Evolutionary conservation across 2,888 invertebrate genomes (phyloP).

Genomic region (Meiosimyza decipiens): DNA sequence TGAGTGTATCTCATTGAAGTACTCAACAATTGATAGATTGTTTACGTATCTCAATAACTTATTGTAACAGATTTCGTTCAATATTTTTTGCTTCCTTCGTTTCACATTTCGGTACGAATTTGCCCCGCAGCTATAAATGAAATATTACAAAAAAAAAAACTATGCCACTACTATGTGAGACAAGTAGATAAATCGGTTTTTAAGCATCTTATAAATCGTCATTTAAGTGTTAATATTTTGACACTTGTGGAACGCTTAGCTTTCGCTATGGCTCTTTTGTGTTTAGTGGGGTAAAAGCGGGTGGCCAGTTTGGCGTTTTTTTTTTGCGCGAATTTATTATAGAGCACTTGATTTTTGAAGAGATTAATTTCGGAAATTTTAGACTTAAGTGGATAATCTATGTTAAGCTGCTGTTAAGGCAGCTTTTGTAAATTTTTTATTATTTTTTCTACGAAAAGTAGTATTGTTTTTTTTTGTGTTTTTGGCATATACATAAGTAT

Average conservation of each 20-base stretch:
- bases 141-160: constrained; percentile 4
- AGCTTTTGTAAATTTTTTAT: neutral
- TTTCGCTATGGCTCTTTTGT: neutral
- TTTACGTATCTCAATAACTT: constrained; percentile 20
- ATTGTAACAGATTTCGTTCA: constrained; percentile 14
- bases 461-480: neutral
- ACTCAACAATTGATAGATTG: constrained; percentile 21
- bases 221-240: constrained; percentile 34
- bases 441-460: neutral
- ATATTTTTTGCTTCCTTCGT: neutral
- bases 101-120: neutral
- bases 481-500: neutral
- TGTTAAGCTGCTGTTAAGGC: constrained; percentile 3
- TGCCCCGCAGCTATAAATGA: neutral
- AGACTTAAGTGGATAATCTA: constrained; percentile 1
- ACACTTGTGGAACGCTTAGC: constrained; percentile 21
- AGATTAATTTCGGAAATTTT: constrained; percentile 2
- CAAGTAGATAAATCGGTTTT: constrained; percentile 17
- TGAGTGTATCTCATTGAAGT: neutral
- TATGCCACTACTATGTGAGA: neutral
- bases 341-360: constrained; percentile 18
- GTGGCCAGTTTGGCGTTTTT: neutral
- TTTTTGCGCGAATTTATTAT: neutral
- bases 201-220: constrained; percentile 30
- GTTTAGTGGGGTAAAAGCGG: neutral